Conservation (phyloP, 2,888 invertebrate genomes). For the Colostygia pectinataria region DNA sequence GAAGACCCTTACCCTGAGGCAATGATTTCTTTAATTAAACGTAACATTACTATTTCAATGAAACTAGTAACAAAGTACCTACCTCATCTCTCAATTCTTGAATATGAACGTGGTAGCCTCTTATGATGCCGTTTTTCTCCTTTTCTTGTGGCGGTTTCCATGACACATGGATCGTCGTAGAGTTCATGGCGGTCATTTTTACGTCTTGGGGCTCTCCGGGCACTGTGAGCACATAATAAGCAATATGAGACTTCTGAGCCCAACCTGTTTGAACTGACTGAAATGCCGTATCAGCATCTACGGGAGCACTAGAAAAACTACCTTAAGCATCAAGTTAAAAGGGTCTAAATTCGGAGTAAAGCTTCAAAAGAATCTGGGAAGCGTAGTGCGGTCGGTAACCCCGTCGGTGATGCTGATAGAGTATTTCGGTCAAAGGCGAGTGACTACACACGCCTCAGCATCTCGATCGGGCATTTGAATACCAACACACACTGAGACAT, state of each 20-base stretch:
- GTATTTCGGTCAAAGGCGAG: conserved; percentile 70
- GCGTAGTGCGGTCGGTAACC: conserved; percentile 71
- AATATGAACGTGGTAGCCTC: conserved; percentile 98
- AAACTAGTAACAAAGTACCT: conserved; percentile 33
- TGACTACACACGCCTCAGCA: conserved; percentile 71
- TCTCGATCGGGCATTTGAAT: conserved; percentile 87
- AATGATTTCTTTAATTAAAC: conserved; percentile 20
- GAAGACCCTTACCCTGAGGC: conserved; percentile 87
- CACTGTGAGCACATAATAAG: conserved; percentile 87
- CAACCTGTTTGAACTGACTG: conserved; percentile 54
- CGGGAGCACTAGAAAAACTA: conserved; percentile 74
- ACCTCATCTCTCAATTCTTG: conserved; percentile 95
- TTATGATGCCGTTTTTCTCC: conserved; percentile 96
- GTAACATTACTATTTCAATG: conserved; percentile 6
- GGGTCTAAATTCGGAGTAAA: conserved; percentile 60
- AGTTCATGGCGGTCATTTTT: conserved; percentile 93
- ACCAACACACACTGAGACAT: conserved; percentile 86
- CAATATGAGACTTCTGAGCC: conserved; percentile 52
- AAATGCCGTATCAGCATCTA: conserved; percentile 83
- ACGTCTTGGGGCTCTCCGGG: conserved; percentile 98
- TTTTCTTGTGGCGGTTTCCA: conserved; percentile 97
- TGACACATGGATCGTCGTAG: conserved; percentile 96
- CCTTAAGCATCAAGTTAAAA: conserved; percentile 59
- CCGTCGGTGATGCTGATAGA: conserved; percentile 79
- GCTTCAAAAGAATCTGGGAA: conserved; percentile 46